Evolutionary conservation across 2,888 invertebrate species (phyloP).

Genomic region (Agonopterix arenella): DNA sequence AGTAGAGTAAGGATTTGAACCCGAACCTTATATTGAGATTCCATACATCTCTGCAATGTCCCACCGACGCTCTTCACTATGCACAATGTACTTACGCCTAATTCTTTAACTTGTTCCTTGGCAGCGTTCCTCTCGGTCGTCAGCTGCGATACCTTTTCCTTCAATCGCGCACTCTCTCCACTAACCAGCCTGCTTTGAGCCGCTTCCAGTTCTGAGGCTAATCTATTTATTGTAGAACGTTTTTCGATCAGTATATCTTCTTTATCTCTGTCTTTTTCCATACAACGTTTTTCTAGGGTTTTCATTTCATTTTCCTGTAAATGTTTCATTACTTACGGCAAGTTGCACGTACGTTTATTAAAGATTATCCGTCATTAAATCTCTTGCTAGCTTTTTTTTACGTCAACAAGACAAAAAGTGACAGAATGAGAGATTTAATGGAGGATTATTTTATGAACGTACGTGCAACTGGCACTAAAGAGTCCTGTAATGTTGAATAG

Average conservation of each 20-base stretch:
- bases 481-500: no score
- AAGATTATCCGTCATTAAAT: no score
- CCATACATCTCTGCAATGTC: no score
- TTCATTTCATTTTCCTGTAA: slow-evolving; percentile 70
- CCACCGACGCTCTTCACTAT: no score
- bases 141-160: slow-evolving; percentile 64
- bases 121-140: slow-evolving; percentile 66
- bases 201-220: slow-evolving; percentile 77
- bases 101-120: slow-evolving; percentile 71
- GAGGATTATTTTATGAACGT: no score
- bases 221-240: slow-evolving; percentile 77
- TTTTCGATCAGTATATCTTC: slow-evolving; percentile 80
- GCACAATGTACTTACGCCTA: slow-evolving; percentile 66
- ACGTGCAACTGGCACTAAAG: no score
- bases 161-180: slow-evolving; percentile 46
- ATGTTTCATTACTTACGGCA: not conserved
- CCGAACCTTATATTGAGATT: no score
- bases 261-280: slow-evolving; percentile 76
- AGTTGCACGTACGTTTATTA: no score
- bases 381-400: not conserved
- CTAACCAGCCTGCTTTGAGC: slow-evolving; percentile 73
- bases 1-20: no score
- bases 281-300: slow-evolving; percentile 67
- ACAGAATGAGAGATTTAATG: not conserved
- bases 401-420: not conserved